These are phyloP conservation scores for Coregonus suidteri DNA, from an alignment of 2,797 vertebrate genomes.

Conservation along the genomic window DNA sequence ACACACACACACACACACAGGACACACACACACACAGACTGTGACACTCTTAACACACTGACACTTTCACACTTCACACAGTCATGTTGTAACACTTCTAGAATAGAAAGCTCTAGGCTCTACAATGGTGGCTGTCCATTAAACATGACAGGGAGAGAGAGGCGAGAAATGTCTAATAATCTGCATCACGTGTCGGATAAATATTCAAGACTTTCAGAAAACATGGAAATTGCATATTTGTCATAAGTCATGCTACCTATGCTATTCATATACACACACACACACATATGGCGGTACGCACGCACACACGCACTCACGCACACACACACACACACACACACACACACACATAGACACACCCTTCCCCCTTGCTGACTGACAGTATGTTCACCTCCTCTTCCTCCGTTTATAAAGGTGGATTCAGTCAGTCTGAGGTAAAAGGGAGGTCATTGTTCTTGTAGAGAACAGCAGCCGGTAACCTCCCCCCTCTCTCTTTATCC, in stretches of 20 bases:
- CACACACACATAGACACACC: no score
- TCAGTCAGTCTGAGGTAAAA: conserved; percentile 12
- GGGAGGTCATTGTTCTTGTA: conserved; percentile 65
- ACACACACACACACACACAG: not conserved
- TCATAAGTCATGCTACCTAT: not conserved
- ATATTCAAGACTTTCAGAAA: no score
- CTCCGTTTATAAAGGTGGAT: not conserved
- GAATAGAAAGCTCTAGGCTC: not conserved
- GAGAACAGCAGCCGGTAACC: conserved; percentile 44
- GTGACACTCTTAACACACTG: not conserved
- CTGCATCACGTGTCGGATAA: no score
- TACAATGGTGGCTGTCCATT: not conserved
- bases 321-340: not conserved
- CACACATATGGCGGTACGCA: no score
- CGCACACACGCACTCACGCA: no score
- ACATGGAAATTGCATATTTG: not conserved
- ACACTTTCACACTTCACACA: not conserved
- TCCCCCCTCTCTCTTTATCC: conserved; percentile 48
- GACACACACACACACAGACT: not conserved
- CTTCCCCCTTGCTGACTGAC: not conserved
- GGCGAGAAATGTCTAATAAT: not conserved
- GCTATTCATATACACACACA: not conserved
- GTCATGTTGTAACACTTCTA: not conserved
- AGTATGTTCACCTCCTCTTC: not conserved
- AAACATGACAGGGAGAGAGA: conserved; percentile 3